phyloP scores from a whole-genome alignment of 2,113 vertebrate genomes.

The Nanger granti region DNA sequence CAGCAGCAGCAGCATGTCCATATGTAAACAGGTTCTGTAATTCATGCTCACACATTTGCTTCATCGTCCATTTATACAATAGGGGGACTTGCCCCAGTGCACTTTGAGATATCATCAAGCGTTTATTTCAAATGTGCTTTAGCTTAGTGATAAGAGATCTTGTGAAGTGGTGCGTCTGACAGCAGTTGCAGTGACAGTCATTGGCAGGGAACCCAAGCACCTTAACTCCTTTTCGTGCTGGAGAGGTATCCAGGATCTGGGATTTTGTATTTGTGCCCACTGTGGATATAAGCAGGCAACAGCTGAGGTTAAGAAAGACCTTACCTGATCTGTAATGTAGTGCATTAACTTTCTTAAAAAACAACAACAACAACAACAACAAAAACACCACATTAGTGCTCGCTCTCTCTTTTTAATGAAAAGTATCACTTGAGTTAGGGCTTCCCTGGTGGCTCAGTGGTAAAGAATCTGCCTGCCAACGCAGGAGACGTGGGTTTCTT shows the following conservation, averaged over 20 bases:
- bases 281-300: neutral
- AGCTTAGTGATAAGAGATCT: neutral
- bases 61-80: neutral
- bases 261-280: neutral
- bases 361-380: too few relatives aligned
- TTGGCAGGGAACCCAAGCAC: neutral
- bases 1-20: too few relatives aligned
- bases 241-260: neutral
- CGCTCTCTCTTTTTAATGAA: neutral
- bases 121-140: neutral
- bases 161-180: neutral
- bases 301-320: neutral
- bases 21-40: neutral
- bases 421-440: neutral
- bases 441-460: neutral
- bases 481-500: neutral
- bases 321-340: neutral
- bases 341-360: neutral
- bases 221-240: neutral
- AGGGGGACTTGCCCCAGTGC: neutral
- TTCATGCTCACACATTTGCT: neutral
- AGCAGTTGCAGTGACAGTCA: neutral
- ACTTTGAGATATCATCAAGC: neutral
- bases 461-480: neutral
- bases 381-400: neutral